Conservation (phyloP, 2,888 invertebrate genomes). For the Lasioglossum figueresi region DNA sequence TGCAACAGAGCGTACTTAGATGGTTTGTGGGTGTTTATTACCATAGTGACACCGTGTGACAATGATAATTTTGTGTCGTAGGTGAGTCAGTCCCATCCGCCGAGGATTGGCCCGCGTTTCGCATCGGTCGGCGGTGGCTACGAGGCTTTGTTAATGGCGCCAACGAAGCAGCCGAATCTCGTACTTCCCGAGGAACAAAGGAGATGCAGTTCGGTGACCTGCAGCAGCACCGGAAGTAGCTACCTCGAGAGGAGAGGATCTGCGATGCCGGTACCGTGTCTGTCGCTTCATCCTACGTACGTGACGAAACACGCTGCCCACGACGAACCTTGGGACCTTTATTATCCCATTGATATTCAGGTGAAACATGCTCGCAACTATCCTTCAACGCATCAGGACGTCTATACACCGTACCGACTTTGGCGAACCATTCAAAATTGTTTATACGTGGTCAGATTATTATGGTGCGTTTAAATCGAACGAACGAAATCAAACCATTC, state of each 20-base stretch:
- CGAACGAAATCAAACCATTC: neutral
- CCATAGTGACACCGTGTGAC: neutral
- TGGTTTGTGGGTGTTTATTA: neutral
- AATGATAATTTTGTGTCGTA: slow-evolving; percentile 33
- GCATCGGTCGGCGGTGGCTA: slow-evolving; percentile 88
- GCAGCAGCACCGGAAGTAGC: slow-evolving; percentile 93
- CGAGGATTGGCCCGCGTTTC: slow-evolving; percentile 84
- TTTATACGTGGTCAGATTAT: too few relatives aligned
- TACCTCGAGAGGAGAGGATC: slow-evolving; percentile 93
- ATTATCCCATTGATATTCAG: slow-evolving; percentile 87
- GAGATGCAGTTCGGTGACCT: slow-evolving; percentile 92
- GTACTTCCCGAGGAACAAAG: slow-evolving; percentile 84
- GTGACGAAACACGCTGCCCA: slow-evolving; percentile 81
- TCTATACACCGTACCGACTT: too few relatives aligned
- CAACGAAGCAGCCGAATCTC: slow-evolving; percentile 85
- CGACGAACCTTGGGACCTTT: slow-evolving; percentile 86
- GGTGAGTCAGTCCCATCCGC: slow-evolving; percentile 72
- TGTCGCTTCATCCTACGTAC: slow-evolving; percentile 85
- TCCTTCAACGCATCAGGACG: neutral
- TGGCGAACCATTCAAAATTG: neutral
- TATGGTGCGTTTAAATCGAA: too few relatives aligned
- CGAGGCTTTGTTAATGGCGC: slow-evolving; percentile 89
- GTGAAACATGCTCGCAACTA: slow-evolving; percentile 62
- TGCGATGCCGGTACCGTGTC: slow-evolving; percentile 90
- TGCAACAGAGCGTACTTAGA: too few relatives aligned